Conservation (phyloP, 92 coral and sea anemone species). For the Phenganax subtilis region DNA sequence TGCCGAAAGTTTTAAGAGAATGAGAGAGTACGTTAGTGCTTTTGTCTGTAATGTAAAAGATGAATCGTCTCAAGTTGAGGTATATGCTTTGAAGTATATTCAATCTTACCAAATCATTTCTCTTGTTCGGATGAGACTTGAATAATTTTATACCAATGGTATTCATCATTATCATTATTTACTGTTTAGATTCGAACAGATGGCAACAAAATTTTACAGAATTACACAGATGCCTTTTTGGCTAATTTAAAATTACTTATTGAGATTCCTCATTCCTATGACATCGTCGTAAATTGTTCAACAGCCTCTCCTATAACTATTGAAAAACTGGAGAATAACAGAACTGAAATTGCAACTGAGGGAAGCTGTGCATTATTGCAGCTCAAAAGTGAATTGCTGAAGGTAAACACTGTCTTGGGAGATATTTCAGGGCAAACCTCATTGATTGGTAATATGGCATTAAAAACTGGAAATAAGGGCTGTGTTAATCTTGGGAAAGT, state of each 20-base stretch:
- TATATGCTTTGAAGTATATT: too few species aligned
- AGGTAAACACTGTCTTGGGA: constrained; percentile 51
- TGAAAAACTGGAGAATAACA: constrained; percentile 19
- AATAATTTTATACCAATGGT: background rate
- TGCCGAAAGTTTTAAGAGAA: background rate
- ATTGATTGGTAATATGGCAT: constrained; percentile 59
- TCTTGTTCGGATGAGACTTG: too few species aligned
- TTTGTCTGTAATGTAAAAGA: background rate
- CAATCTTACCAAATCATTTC: too few species aligned
- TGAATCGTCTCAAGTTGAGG: too few species aligned
- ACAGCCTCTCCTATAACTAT: background rate
- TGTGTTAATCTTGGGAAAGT: constrained; percentile 60
- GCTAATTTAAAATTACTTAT: constrained; percentile 7
- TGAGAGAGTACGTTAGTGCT: background rate
- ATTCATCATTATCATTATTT: background rate
- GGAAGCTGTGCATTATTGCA: constrained; percentile 15
- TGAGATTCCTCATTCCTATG: constrained; percentile 23
- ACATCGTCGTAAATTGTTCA: background rate
- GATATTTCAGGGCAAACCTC: constrained; percentile 58
- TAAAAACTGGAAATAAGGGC: constrained; percentile 54
- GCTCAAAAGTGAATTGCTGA: constrained; percentile 17
- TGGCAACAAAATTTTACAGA: background rate
- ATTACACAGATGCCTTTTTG: background rate
- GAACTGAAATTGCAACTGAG: background rate
- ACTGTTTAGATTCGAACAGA: constrained; percentile 7